Base-by-base conservation (phyloP, 1,140 invertebrate genomes). In the Papilio machaon region DNA sequence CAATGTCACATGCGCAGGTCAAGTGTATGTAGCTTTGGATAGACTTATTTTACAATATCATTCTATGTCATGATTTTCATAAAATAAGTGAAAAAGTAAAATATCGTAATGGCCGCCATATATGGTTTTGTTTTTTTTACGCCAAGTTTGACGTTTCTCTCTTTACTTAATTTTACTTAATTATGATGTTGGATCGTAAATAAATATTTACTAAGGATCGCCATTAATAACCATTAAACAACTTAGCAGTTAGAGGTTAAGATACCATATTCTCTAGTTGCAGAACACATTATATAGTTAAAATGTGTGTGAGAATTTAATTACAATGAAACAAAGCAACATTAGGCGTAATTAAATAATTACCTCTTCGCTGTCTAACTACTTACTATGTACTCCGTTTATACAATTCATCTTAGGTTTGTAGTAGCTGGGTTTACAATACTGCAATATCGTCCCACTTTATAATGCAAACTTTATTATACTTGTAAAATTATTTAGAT, bases 1-100 rank as follows among this genome's bases (percentile, higher is more conserved):
- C 64, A 67, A 67, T 67, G 64, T 67, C 64, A 67, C 64, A 23
- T 64, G 30, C 60, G 9, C 60, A 64, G 60, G 60, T 64, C 60
- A 64, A 64, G 60, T 64, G 19, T 23, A 54, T 54, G 52, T 54
- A 54, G 6, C 52, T 54, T 15, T 54, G 23, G 23, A 30, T 30
- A 30, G 23, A 0, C 23, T 30, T 30, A 30, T 30, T 30, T 30
- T 30, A 30, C 23, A 30, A 30, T 30, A 30, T 30, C 23, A 30
- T 30, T 30, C 2, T 30, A 30, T 30, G 23, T 30, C 23, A 30
- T 2, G 23, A 30, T 30, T 30, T 47, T 7, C 46, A 10, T 47
- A 49, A 49, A 49, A 13, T 49, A 49, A 49, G 0, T 49, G 47
- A 43, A 43, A 43, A 43, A 43, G 4, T 43, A 43, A 43, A 43